Conservation (phyloP, 2,888 invertebrate genomes). For the Pantelozetes paolii region DNA sequence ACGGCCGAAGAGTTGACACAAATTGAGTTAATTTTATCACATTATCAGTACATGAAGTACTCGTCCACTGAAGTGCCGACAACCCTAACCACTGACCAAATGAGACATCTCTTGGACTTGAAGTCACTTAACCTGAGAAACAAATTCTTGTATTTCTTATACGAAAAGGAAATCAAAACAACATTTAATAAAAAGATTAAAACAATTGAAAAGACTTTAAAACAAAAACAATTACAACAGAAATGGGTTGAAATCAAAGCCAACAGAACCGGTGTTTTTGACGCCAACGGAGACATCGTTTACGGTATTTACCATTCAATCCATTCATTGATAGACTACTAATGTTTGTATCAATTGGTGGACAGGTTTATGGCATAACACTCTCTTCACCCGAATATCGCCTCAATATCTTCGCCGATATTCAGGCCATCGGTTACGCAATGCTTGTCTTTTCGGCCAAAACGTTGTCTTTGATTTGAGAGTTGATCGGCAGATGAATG, state of each 20-base stretch:
- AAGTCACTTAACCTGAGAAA: neutral
- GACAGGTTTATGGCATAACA: constrained; percentile 30
- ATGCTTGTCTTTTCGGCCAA: neutral
- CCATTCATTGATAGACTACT: neutral
- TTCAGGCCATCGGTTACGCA: neutral
- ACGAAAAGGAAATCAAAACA: neutral
- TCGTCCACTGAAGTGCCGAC: constrained; percentile 8
- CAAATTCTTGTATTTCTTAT: neutral
- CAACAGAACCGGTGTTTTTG: neutral
- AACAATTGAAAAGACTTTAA: neutral
- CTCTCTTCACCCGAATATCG: constrained; percentile 23
- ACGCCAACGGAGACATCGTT: constrained; percentile 21
- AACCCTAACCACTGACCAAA: neutral
- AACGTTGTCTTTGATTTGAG: constrained; percentile 10
- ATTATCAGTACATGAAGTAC: neutral
- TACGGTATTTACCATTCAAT: neutral
- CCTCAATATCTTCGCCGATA: neutral
- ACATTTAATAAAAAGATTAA: neutral
- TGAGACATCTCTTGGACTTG: neutral
- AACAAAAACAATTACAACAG: neutral
- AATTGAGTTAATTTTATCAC: neutral
- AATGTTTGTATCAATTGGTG: neutral
- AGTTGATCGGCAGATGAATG: neutral
- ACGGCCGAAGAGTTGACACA: neutral
- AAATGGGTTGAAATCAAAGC: neutral